phyloP scores from a whole-genome alignment of 2,888 invertebrate species.

The Pammene aurita region DNA sequence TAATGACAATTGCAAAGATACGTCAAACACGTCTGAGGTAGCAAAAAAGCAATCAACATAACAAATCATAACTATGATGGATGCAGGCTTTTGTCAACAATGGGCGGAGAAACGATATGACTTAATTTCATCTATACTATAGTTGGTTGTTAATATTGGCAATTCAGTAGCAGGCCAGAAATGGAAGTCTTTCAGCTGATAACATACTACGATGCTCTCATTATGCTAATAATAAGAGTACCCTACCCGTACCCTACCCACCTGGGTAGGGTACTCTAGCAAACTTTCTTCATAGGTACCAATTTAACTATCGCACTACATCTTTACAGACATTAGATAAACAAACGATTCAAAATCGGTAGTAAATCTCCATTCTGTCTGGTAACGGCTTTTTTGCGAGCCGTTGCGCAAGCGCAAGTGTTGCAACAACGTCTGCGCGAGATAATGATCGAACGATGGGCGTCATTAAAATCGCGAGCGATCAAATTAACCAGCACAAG shows the following conservation, averaged over 20 bases:
- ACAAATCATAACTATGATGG: background rate
- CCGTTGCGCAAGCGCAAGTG: slow-evolving; percentile 61
- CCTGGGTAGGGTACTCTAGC: background rate
- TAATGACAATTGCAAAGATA: slow-evolving; percentile 8
- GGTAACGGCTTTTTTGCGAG: slow-evolving; percentile 63
- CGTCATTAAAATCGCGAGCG: background rate
- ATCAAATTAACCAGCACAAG: background rate
- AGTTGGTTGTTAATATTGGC: no score
- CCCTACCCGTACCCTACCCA: no score
- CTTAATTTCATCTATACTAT: no score
- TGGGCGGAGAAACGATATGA: background rate
- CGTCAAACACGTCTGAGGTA: background rate
- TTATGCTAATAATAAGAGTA: no score
- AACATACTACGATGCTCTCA: no score
- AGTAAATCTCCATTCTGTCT: slow-evolving; percentile 46
- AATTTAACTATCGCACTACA: background rate
- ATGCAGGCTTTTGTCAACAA: slow-evolving; percentile 12
- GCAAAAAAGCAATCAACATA: slow-evolving; percentile 24
- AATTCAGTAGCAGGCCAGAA: no score
- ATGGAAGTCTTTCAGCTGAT: no score
- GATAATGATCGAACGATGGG: slow-evolving; percentile 58
- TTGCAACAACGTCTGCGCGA: slow-evolving; percentile 62
- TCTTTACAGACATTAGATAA: slow-evolving; percentile 19
- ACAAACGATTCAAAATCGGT: slow-evolving; percentile 13
- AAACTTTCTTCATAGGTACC: background rate